Evolutionary conservation across 2,888 invertebrate genomes (phyloP).

Genomic region (Pseudococcus jackbeardsleyi): DNA sequence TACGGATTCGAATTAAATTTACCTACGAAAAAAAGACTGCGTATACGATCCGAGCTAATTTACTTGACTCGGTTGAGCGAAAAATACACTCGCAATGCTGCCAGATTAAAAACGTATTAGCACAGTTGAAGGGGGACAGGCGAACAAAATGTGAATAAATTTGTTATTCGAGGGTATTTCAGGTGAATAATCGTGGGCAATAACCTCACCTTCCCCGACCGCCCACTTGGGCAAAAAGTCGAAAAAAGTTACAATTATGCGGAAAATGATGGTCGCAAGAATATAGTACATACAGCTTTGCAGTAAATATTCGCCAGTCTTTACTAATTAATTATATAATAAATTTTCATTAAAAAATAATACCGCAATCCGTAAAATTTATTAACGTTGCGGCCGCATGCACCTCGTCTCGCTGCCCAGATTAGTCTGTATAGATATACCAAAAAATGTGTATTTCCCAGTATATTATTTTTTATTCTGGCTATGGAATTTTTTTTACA

Average conservation of each 20-base stretch:
- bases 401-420: background rate
- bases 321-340: slow-evolving; percentile 38
- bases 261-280: slow-evolving; percentile 41
- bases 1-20: background rate
- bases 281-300: background rate
- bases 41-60: slow-evolving; percentile 5
- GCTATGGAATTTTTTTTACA: background rate
- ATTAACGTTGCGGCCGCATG: background rate
- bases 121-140: background rate
- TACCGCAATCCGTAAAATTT: slow-evolving; percentile 17
- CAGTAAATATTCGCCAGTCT: slow-evolving; percentile 27
- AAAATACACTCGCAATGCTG: background rate
- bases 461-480: background rate
- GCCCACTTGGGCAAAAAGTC: background rate
- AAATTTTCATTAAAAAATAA: slow-evolving; percentile 47
- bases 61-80: slow-evolving; percentile 11
- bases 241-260: slow-evolving; percentile 21
- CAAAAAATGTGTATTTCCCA: background rate
- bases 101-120: background rate
- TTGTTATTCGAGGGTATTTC: slow-evolving; percentile 1
- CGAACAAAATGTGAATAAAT: slow-evolving; percentile 7
- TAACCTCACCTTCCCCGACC: background rate
- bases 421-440: background rate
- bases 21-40: background rate
- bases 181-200: slow-evolving; percentile 8